A percentile compares a stretch with the other conserved stretches of the same genome.
Conservation (phyloP, 53 echinoderm and acorn worm species). For the Luidia sarsii region DNA sequence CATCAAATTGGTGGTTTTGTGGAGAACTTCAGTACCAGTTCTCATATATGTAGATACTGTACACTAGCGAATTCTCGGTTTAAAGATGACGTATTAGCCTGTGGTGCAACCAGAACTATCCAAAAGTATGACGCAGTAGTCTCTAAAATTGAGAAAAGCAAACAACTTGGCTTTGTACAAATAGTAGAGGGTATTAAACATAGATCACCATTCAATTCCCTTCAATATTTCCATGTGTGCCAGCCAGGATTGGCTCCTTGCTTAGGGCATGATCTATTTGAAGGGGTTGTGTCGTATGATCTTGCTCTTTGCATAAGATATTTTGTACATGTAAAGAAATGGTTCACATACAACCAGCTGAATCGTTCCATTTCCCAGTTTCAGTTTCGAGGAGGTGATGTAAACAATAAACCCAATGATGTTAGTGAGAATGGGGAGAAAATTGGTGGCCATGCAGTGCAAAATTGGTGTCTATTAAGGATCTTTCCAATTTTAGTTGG, state of each 20-base stretch:
- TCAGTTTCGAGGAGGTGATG: conserved; percentile 50
- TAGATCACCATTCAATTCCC: conserved; percentile 20
- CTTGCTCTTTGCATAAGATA: conserved; percentile 38
- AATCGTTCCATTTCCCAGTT: conserved; percentile 45
- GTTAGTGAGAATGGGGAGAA: conserved; percentile 37
- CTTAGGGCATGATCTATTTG: conserved; percentile 60
- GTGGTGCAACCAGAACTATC: not conserved
- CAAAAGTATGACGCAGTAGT: not conserved
- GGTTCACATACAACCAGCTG: conserved; percentile 61
- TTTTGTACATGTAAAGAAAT: conserved; percentile 54
- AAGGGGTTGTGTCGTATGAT: conserved; percentile 53
- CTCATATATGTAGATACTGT: not conserved
- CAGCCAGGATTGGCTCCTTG: conserved; percentile 46
- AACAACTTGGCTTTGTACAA: not conserved
- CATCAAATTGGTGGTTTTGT: conserved; percentile 51
- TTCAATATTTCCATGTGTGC: conserved; percentile 58
- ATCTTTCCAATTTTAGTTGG: conserved; percentile 59
- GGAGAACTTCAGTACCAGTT: conserved; percentile 10
- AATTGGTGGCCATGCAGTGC: conserved; percentile 68
- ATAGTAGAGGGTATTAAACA: conserved; percentile 8
- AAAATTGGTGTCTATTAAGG: conserved; percentile 67
- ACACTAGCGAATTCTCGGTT: not conserved
- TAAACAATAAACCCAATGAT: conserved; percentile 26
- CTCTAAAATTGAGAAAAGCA: not conserved
- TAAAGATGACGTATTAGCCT: not conserved